Evolutionary conservation across 2,113 vertebrate genomes (phyloP).

Genomic region (Echinops telfairi): DNA sequence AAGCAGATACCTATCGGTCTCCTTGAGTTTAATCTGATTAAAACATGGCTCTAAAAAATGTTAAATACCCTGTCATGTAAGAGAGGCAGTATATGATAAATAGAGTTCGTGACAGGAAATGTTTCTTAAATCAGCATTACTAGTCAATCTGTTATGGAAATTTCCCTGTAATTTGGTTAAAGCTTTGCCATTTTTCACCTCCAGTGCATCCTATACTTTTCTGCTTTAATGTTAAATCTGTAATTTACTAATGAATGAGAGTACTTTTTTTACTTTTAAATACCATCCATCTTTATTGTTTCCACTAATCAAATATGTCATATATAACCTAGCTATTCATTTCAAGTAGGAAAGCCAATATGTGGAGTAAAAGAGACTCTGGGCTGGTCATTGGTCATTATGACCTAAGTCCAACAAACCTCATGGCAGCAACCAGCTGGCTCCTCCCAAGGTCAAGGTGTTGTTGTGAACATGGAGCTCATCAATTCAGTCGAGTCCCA

Average conservation of each 20-base stretch:
- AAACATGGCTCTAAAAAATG: conserved; percentile 87
- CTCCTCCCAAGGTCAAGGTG: background rate
- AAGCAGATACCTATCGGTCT: conserved; percentile 91
- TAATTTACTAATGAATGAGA: conserved; percentile 81
- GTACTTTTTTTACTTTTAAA: conserved; percentile 82
- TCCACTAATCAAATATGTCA: conserved; percentile 76
- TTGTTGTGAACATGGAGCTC: conserved; percentile 56
- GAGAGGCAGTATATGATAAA: conserved; percentile 86
- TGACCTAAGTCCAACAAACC: background rate
- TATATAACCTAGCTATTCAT: conserved; percentile 75
- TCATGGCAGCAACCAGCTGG: background rate
- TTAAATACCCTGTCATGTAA: conserved; percentile 88
- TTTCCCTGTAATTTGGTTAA: conserved; percentile 87
- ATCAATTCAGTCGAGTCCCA: conserved; percentile 22
- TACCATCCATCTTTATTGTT: conserved; percentile 68
- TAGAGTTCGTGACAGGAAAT: conserved; percentile 88
- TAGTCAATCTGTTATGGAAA: conserved; percentile 88
- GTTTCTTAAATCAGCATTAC: conserved; percentile 87
- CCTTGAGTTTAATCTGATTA: conserved; percentile 92
- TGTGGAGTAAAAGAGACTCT: conserved; percentile 71
- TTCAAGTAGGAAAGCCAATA: conserved; percentile 72
- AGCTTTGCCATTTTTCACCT: conserved; percentile 82
- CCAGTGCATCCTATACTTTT: conserved; percentile 49
- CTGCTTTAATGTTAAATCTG: conserved; percentile 63
- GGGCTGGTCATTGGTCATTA: conserved; percentile 25